phyloP scores from a whole-genome alignment of 2,888 invertebrate genomes.

The Andrena bucephala region DNA sequence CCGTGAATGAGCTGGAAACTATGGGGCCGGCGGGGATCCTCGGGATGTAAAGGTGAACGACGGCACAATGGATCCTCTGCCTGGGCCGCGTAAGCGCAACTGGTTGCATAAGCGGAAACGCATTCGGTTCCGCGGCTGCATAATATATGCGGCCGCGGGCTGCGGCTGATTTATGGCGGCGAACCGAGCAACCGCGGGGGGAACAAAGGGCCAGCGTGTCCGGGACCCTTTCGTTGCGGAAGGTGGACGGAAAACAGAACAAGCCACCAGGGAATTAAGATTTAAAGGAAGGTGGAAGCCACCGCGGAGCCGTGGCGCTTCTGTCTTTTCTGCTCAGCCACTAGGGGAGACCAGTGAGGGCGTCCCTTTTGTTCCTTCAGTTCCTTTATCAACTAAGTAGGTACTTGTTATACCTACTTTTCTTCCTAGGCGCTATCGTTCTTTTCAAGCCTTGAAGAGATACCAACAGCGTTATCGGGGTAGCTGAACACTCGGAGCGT shows the following conservation, averaged over 20 bases:
- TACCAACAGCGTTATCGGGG: conserved; percentile 24
- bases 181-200: conserved; percentile 19
- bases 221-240: conserved; percentile 38
- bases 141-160: conserved; percentile 64
- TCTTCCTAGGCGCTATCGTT: background rate
- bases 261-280: conserved; percentile 54
- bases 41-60: conserved; percentile 68
- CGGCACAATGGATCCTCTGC: conserved; percentile 64
- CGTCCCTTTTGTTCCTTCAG: background rate
- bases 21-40: conserved; percentile 49
- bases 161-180: conserved; percentile 68
- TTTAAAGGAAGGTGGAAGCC: conserved; percentile 39
- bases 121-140: conserved; percentile 51
- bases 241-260: conserved; percentile 51
- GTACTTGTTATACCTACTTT: background rate
- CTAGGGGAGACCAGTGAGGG: no score
- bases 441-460: conserved; percentile 13
- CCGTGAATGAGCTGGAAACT: conserved; percentile 66
- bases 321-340: background rate
- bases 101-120: conserved; percentile 76
- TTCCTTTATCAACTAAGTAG: background rate
- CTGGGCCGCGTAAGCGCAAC: conserved; percentile 60
- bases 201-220: conserved; percentile 57
- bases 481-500: background rate
- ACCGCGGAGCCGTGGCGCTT: conserved; percentile 5